phyloP scores from a whole-genome alignment of 2,113 vertebrate species.

The Himantopus leucocephalus region DNA sequence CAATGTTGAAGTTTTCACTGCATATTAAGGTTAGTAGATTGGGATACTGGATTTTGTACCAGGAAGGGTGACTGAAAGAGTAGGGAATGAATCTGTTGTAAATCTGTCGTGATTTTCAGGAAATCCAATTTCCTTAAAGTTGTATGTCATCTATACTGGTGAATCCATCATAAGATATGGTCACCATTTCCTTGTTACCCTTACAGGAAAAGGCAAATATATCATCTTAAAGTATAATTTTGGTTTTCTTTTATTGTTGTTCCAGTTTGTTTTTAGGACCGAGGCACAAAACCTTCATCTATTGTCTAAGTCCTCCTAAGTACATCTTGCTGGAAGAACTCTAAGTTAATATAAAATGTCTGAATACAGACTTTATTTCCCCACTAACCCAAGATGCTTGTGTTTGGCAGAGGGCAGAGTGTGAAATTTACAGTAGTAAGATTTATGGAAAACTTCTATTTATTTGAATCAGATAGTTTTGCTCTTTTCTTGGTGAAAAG shows the following conservation, averaged over 20 bases:
- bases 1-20: neutral
- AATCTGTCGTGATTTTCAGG: neutral
- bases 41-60: neutral
- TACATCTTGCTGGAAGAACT: neutral
- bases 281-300: neutral
- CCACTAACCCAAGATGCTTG: neutral
- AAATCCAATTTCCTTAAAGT: neutral
- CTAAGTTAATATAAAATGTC: neutral
- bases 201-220: neutral
- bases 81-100: neutral
- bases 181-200: neutral
- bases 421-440: neutral
- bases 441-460: neutral
- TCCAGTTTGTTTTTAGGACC: neutral
- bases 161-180: neutral
- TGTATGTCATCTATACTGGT: neutral
- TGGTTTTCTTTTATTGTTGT: neutral
- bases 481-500: neutral
- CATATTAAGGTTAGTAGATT: neutral
- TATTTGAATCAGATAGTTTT: neutral
- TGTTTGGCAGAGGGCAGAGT: neutral
- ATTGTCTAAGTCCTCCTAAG: neutral
- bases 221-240: neutral
- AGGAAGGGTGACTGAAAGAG: neutral
- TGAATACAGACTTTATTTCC: neutral